Conservation (phyloP, 2,113 vertebrate species). For the Platysternon megacephalum region DNA sequence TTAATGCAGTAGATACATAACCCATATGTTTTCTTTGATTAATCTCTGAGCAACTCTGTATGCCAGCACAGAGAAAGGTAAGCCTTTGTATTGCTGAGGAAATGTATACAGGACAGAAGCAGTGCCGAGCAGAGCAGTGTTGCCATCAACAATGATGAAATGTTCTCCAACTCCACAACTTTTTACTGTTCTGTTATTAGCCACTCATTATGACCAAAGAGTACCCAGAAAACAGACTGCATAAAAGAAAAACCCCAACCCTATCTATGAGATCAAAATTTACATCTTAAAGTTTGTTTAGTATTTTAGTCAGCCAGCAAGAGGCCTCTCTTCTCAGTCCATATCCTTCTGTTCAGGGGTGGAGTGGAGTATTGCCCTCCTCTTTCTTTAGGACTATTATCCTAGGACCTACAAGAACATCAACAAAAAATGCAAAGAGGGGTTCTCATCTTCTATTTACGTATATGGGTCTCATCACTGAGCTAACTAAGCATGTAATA, state of each 20-base stretch:
- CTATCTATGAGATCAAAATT: neutral
- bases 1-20: conserved; percentile 44
- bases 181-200: neutral
- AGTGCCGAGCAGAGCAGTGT: neutral
- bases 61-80: conserved; percentile 13
- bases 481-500: neutral
- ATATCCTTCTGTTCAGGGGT: neutral
- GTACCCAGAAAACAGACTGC: neutral
- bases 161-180: neutral
- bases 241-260: neutral
- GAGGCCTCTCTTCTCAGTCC: neutral
- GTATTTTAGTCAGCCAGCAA: fast-evolving
- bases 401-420: neutral
- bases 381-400: neutral
- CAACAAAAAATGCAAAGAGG: neutral
- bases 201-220: neutral
- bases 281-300: neutral
- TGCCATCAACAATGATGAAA: neutral
- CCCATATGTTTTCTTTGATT: conserved; percentile 61
- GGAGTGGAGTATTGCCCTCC: neutral
- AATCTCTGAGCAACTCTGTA: conserved; percentile 31
- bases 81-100: neutral
- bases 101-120: neutral
- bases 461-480: neutral
- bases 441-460: neutral